Evolutionary conservation across 2,888 invertebrate genomes (phyloP).

Genomic region (Lasioglossum marginatum): DNA sequence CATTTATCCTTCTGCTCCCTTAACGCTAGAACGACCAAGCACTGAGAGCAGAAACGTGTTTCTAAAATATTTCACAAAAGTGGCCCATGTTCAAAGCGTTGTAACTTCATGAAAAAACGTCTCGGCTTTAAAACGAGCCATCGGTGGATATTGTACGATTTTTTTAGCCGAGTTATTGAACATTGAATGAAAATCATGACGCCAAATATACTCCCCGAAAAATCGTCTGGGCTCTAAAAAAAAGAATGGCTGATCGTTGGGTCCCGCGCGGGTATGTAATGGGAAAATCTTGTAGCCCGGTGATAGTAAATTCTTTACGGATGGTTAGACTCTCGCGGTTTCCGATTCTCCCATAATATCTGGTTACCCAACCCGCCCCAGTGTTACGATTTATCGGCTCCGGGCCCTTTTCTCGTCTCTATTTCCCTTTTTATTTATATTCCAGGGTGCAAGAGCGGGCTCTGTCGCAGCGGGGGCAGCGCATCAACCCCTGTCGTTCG

Average conservation of each 20-base stretch:
- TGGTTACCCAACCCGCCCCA: conserved; percentile 15
- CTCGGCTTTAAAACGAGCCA: background rate
- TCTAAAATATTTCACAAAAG: background rate
- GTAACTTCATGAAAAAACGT: background rate
- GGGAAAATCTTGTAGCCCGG: conserved; percentile 64
- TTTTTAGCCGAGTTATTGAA: background rate
- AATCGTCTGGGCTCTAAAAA: background rate
- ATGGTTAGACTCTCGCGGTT: conserved; percentile 65
- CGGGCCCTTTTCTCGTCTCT: conserved; percentile 25
- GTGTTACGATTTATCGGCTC: conserved; percentile 75
- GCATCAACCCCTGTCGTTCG: conserved; percentile 47
- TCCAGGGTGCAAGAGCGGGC: conserved; percentile 30
- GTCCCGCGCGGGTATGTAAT: conserved; percentile 40
- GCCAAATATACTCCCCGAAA: background rate
- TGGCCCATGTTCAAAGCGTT: background rate
- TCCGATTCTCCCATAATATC: conserved; percentile 41
- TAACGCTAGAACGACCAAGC: background rate
- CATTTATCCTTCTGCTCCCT: background rate
- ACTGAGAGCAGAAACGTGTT: background rate
- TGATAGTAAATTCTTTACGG: conserved; percentile 75
- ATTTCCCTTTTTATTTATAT: conserved; percentile 56
- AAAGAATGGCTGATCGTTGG: background rate
- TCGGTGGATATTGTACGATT: background rate
- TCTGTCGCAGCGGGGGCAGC: conserved; percentile 53
- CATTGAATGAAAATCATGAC: background rate